These are phyloP conservation scores for Enteromius argenteus DNA, from an alignment of 2,797 vertebrate genomes.

Conservation along the genomic window DNA sequence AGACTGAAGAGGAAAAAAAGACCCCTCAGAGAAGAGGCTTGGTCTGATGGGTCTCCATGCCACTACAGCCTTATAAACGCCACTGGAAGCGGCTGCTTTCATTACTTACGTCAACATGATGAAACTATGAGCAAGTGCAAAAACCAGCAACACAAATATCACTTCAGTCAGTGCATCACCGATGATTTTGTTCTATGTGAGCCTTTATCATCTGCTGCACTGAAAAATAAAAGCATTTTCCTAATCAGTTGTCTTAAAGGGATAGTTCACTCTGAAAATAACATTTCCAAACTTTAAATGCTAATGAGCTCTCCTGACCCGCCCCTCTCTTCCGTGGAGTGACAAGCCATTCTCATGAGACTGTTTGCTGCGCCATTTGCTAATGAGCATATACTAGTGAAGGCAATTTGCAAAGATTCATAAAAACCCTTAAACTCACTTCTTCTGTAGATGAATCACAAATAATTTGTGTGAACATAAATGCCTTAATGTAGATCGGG, in stretches of 20 bases:
- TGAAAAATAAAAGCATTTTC: constrained; percentile 12
- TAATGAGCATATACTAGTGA: no score
- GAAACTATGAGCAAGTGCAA: constrained; percentile 41
- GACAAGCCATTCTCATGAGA: no score
- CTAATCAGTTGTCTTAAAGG: background rate
- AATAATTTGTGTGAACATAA: no score
- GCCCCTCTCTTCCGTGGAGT: no score
- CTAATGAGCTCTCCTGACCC: no score
- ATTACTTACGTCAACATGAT: constrained; percentile 45
- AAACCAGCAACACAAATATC: constrained; percentile 3
- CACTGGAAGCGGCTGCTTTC: constrained; percentile 20
- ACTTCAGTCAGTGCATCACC: constrained; percentile 6
- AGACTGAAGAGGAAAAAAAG: constrained; percentile 27
- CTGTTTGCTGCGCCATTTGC: no score
- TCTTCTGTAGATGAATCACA: no score
- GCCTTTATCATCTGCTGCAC: constrained; percentile 5
- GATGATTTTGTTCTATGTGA: constrained; percentile 6
- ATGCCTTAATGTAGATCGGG: no score
- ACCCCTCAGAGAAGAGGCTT: constrained; percentile 24
- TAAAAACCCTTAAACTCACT: no score
- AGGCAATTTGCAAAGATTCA: no score
- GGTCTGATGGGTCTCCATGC: constrained; percentile 10
- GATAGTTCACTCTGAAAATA: background rate
- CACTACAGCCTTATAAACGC: constrained; percentile 22
- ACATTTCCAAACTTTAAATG: no score